Conservation (phyloP, 1,140 invertebrate genomes). For the Zaprionus gabonicus region DNA sequence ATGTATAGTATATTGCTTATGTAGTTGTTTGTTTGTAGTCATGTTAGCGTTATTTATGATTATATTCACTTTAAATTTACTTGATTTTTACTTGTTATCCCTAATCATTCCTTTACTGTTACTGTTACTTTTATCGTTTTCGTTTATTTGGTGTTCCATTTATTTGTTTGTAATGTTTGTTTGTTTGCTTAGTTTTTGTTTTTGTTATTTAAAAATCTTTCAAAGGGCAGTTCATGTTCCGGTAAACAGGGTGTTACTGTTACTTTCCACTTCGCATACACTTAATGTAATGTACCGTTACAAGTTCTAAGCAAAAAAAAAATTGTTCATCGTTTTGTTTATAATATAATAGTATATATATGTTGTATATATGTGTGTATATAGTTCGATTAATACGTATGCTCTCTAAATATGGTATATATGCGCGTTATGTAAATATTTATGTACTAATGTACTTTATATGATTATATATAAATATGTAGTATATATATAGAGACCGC, state of each 20-base stretch:
- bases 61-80: neutral
- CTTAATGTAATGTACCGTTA: conserved; percentile 26
- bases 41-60: neutral
- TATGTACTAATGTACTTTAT: conserved; percentile 15
- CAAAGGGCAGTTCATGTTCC: conserved; percentile 78
- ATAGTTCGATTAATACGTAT: conserved; percentile 21
- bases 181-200: conserved; percentile 19
- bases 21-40: conserved; percentile 40
- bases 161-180: conserved; percentile 13
- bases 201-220: conserved; percentile 67
- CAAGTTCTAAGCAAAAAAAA: conserved; percentile 50
- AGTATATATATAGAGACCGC: conserved; percentile 18
- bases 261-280: conserved; percentile 22
- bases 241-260: conserved; percentile 33
- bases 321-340: conserved; percentile 11
- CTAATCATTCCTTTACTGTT: neutral
- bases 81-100: conserved; percentile 8
- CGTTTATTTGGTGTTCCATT: conserved; percentile 30
- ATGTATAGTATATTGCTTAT: conserved; percentile 69
- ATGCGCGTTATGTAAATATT: conserved; percentile 2
- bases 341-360: conserved; percentile 13
- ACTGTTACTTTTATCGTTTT: neutral
- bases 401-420: neutral
- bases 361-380: conserved; percentile 20
- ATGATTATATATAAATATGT: conserved; percentile 19